phyloP scores from a whole-genome alignment of 1,140 invertebrate species.

The Cotesia typhae region DNA sequence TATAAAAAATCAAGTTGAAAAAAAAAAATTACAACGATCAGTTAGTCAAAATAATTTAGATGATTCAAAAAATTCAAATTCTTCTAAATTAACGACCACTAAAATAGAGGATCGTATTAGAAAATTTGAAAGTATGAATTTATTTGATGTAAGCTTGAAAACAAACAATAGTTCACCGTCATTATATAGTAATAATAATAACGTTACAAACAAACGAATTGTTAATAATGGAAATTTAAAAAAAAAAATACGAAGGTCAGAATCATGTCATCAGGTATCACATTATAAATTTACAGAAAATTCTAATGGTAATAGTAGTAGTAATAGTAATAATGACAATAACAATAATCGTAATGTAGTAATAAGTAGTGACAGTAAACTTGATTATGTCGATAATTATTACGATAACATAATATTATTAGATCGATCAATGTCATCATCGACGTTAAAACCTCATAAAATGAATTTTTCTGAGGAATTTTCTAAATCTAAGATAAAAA shows the following conservation, averaged over 20 bases:
- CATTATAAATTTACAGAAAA: not conserved
- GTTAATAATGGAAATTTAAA: slow-evolving; percentile 30
- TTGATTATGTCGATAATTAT: slow-evolving; percentile 49
- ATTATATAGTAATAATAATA: slow-evolving; percentile 34
- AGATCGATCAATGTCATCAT: too few relatives aligned
- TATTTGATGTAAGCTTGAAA: slow-evolving; percentile 46
- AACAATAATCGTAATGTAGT: slow-evolving; percentile 46
- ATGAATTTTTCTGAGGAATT: too few relatives aligned
- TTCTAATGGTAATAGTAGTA: too few relatives aligned
- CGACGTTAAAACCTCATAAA: too few relatives aligned
- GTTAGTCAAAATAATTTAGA: slow-evolving; percentile 45
- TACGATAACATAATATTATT: slow-evolving; percentile 10
- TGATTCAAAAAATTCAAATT: slow-evolving; percentile 48
- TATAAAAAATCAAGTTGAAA: slow-evolving; percentile 47
- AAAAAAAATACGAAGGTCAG: slow-evolving; percentile 53
- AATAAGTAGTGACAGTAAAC: slow-evolving; percentile 56
- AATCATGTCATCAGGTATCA: slow-evolving; percentile 60
- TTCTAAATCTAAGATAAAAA: too few relatives aligned
- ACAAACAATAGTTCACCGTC: slow-evolving; percentile 45
- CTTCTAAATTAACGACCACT: slow-evolving; percentile 62
- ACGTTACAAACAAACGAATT: not conserved
- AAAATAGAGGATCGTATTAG: slow-evolving; percentile 55
- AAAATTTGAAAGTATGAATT: slow-evolving; percentile 61
- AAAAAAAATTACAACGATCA: slow-evolving; percentile 46
- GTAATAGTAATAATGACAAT: too few relatives aligned